phyloP scores from a whole-genome alignment of 37 sponge, comb jelly and placozoan genomes.

The Geodia barretti region DNA sequence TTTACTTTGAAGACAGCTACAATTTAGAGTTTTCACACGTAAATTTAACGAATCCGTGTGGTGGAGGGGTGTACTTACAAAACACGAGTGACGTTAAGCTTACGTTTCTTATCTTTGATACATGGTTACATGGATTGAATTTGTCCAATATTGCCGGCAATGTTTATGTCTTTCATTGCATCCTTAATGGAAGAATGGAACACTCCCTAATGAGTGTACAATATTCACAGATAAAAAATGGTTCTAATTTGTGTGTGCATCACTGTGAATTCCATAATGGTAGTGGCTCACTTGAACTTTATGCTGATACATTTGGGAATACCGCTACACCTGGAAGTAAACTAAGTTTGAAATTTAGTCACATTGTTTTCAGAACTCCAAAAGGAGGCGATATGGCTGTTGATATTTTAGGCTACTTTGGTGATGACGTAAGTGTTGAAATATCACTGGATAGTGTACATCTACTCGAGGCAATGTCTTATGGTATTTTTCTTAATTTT shows the following conservation, averaged over 20 bases:
- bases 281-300: neutral
- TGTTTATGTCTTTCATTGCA: neutral
- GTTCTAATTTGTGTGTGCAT: neutral
- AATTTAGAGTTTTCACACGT: neutral
- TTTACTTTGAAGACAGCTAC: neutral
- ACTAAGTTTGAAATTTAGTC: neutral
- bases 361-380: neutral
- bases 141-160: neutral
- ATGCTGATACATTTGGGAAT: too few species aligned
- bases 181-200: neutral
- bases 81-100: neutral
- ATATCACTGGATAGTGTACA: neutral
- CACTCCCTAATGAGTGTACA: neutral
- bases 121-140: neutral
- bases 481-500: neutral
- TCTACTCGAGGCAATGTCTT: neutral
- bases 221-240: neutral
- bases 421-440: neutral
- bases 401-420: too few species aligned
- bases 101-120: too few species aligned
- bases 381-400: neutral
- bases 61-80: neutral
- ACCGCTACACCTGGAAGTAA: too few species aligned
- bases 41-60: neutral
- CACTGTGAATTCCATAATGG: neutral